These are phyloP conservation scores for Hydrozoanthus gracilis DNA, from an alignment of 92 coral and sea anemone species.

Conservation along the genomic window DNA sequence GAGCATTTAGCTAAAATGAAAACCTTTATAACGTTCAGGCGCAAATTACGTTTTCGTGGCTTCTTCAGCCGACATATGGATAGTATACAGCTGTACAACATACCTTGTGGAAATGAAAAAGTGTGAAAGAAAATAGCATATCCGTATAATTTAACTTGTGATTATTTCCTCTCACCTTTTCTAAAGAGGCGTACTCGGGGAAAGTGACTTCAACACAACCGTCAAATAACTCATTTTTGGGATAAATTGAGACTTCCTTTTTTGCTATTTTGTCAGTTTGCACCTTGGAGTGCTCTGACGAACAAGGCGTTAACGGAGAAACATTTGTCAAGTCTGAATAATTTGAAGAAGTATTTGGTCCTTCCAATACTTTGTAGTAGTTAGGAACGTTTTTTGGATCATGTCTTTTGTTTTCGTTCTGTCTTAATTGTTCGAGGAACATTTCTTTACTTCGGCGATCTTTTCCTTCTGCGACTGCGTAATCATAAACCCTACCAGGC, in stretches of 20 bases:
- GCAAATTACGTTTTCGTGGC: no score
- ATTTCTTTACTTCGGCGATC: not conserved
- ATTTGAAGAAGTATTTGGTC: not conserved
- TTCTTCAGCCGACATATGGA: no score
- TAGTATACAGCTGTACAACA: no score
- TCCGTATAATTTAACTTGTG: no score
- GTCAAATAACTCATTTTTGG: not conserved
- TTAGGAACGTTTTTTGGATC: not conserved
- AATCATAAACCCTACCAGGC: constrained; percentile 8
- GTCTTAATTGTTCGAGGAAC: not conserved
- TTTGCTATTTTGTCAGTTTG: not conserved
- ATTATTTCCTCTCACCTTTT: not conserved
- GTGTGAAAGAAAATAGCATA: no score
- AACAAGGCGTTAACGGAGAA: not conserved
- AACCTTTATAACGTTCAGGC: no score
- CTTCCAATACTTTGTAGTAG: constrained; percentile 11
- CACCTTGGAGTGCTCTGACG: not conserved
- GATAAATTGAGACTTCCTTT: no score
- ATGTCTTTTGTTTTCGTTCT: not conserved
- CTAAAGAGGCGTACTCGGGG: not conserved
- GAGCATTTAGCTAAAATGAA: no score
- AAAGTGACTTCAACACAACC: not conserved
- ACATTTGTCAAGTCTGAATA: not conserved
- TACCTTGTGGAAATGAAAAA: no score
- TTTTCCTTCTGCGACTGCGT: not conserved